A percentile compares a stretch with the other conserved stretches of the same genome.
Conservation (phyloP, 1,140 invertebrate genomes). For the Zaprionus tsacasi region DNA sequence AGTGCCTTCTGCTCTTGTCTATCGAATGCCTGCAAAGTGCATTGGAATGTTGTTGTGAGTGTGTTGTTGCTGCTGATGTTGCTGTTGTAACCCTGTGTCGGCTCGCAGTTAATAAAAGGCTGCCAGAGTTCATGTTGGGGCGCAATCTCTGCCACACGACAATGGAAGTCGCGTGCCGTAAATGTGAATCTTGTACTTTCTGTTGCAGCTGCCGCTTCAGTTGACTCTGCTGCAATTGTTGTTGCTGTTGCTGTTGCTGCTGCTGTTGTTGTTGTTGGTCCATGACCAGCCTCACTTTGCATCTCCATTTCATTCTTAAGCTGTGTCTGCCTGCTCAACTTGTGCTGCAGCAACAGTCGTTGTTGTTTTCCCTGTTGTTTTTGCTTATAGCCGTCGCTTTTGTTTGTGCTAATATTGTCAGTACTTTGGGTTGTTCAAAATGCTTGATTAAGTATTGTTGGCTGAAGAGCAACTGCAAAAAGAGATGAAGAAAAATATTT, state of each 20-base stretch:
- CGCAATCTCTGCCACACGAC: constrained; percentile 58
- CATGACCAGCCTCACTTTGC: constrained; percentile 78
- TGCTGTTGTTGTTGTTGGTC: constrained; percentile 66
- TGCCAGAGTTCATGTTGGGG: constrained; percentile 48
- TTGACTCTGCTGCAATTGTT: constrained; percentile 8
- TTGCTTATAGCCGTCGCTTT: neutral
- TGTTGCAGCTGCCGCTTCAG: constrained; percentile 18
- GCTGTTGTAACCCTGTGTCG: constrained; percentile 24
- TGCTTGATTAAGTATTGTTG: neutral
- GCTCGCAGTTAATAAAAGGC: constrained; percentile 67
- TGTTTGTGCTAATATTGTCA: constrained; percentile 16
- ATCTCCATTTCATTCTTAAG: constrained; percentile 84
- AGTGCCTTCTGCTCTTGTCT: constrained; percentile 44
- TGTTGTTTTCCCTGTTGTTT: constrained; percentile 24
- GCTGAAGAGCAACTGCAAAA: neutral
- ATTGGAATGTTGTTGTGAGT: constrained; percentile 69
- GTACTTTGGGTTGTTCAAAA: neutral
- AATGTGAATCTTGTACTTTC: constrained; percentile 38
- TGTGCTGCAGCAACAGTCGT: constrained; percentile 12
- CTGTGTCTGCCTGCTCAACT: constrained; percentile 61
- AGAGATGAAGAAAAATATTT: neutral
- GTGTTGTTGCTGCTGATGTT: constrained; percentile 36
- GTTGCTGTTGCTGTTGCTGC: constrained; percentile 30
- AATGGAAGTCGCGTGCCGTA: constrained; percentile 48
- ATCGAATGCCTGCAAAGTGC: constrained; percentile 62